These are phyloP conservation scores for Cynopterus brachyotis DNA, from an alignment of 2,113 vertebrate species.

Conservation along the genomic window DNA sequence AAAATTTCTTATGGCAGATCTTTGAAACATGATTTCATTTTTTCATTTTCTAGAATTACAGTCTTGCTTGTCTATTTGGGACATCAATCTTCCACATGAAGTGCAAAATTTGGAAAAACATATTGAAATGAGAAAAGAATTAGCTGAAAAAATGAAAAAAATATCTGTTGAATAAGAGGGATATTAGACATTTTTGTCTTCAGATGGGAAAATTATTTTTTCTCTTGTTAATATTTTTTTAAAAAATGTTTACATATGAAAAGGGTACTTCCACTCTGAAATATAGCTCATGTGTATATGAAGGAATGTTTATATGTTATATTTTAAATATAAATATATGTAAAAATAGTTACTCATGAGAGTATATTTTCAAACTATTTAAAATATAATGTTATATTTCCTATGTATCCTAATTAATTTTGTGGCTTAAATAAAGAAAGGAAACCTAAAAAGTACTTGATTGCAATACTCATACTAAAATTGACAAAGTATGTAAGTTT, in stretches of 20 bases:
- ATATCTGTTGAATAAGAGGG: constrained; percentile 82
- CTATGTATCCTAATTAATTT: constrained; percentile 19
- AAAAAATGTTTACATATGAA: constrained; percentile 53
- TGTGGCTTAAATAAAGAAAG: constrained; percentile 26
- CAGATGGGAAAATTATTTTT: background rate
- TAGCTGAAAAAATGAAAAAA: constrained; percentile 89
- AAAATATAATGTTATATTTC: constrained; percentile 42
- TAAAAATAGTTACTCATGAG: constrained; percentile 49
- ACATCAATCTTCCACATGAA: constrained; percentile 90
- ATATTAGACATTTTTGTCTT: background rate
- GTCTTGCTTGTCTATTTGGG: constrained; percentile 92
- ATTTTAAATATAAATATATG: constrained; percentile 67
- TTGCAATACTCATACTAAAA: background rate
- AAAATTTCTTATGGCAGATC: background rate
- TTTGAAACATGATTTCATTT: background rate
- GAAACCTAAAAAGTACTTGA: background rate
- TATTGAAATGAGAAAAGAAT: constrained; percentile 88
- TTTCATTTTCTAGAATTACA: constrained; percentile 84
- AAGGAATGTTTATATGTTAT: constrained; percentile 69
- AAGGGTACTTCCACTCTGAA: background rate
- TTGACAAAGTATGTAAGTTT: background rate
- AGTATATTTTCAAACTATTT: constrained; percentile 59
- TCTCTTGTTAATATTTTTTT: constrained; percentile 49
- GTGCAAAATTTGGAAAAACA: constrained; percentile 93
- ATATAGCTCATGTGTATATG: constrained; percentile 52